Base-by-base conservation (phyloP, 1,140 invertebrate species). In the Pinna nobilis region DNA sequence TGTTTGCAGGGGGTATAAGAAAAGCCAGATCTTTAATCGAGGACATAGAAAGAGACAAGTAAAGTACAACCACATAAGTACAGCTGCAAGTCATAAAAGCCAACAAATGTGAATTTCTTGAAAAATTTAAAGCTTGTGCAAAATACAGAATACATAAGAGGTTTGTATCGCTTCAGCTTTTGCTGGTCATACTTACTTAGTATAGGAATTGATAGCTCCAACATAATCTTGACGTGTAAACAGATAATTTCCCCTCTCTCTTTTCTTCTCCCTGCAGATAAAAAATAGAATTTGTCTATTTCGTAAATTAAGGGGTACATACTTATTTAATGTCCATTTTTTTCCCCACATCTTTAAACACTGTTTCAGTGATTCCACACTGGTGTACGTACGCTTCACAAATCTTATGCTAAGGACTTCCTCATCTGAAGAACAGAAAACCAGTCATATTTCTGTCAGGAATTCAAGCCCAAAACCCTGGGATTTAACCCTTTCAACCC, bases 221-320 rank as follows among this genome's bases (percentile, higher is more conserved):
- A 91, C 92, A 57, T 92, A 92, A 81, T 97, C 95, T 32, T 93
- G 91, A 44, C 96, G 91, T 20, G 91, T 90, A 86, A 95, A 97
- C 93, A 95, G 96, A 91, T 94, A 96, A 87, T 97, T 97, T 4
- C 95, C 96, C 70, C 94, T 91, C 82, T 94, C 93, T 79, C 95
- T 92, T 85, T 96, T 97, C 60, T 92, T 91, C 70, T 93, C 94
- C 18, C 95, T 95, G 78, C 74, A 89, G 3, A 63, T 63, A 15
- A 30, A 23, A 60, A 1, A 25, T 9, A 20, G 1, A 13, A 15
- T 1, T 5, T 30, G 15, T 15, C 20, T 30, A 3, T 55, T 47
- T 3, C 20, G 15, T 47, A 47, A 15, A 47, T 47, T 18, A 20
- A 15, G 5, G 5, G 39, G n/a, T 23, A 20, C n/a, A n/a, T 23